Percentiles rank a stretch among this genome's conserved stretches.
These are phyloP conservation scores for Avahi laniger DNA, from an alignment of 2,797 vertebrate genomes.

Conservation along the genomic window DNA sequence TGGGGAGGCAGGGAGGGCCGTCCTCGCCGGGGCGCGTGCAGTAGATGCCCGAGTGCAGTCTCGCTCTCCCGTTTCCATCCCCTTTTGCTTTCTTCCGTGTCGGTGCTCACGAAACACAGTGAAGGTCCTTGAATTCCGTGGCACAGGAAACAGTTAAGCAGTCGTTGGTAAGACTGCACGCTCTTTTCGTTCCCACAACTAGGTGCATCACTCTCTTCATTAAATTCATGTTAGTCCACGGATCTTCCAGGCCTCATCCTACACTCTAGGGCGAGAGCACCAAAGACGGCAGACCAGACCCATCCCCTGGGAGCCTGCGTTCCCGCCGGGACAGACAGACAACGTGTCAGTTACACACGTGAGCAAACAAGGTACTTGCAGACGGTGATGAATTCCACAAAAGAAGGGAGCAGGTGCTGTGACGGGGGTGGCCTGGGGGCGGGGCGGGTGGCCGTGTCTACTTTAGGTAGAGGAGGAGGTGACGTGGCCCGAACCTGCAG, in stretches of 20 bases:
- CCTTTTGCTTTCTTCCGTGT: background rate
- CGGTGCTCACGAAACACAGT: background rate
- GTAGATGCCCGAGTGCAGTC: background rate
- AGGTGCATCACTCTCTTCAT: background rate
- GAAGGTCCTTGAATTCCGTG: background rate
- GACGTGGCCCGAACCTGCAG: background rate
- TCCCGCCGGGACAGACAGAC: background rate
- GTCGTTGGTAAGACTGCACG: background rate
- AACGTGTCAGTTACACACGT: background rate
- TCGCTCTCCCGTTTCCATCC: background rate
- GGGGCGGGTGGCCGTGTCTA: background rate
- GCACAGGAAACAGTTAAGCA: background rate
- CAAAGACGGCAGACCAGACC: too few relatives aligned
- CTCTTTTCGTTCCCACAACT: background rate
- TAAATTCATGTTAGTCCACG: background rate
- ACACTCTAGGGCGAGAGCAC: background rate
- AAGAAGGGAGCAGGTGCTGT: background rate
- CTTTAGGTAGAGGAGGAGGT: background rate
- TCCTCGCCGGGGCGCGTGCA: fast-evolving
- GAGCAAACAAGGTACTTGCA: background rate
- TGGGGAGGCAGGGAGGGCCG: background rate
- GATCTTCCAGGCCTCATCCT: background rate
- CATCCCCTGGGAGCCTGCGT: background rate
- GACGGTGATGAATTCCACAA: background rate
- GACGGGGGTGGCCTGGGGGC: background rate